Percentiles rank a stretch among this genome's conserved stretches.
phyloP scores from a whole-genome alignment of 2,113 vertebrate species.

The Onychostruthus taczanowskii region DNA sequence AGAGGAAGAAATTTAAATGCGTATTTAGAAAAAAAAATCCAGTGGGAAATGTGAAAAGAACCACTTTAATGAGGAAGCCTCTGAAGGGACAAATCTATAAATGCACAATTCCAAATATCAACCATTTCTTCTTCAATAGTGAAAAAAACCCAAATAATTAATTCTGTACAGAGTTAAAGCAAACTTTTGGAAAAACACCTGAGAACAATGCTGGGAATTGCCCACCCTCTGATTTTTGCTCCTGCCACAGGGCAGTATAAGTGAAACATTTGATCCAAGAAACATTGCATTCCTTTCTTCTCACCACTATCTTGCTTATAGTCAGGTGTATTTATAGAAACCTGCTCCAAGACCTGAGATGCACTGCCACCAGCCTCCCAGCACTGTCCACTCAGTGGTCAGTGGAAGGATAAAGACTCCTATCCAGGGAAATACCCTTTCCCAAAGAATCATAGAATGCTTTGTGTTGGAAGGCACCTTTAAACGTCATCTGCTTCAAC shows the following conservation, averaged over 20 bases:
- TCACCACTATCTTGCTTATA: background rate
- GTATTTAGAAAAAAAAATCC: background rate
- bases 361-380: background rate
- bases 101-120: background rate
- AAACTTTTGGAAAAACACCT: background rate
- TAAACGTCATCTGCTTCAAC: background rate
- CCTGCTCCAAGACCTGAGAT: background rate
- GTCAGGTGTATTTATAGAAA: background rate
- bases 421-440: background rate
- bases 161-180: background rate
- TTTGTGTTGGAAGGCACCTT: background rate
- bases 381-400: background rate
- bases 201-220: background rate
- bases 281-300: background rate
- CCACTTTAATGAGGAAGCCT: background rate
- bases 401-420: background rate
- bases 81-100: background rate
- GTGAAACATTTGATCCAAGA: background rate
- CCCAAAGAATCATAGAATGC: background rate
- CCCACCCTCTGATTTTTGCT: background rate
- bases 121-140: background rate
- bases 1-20: background rate
- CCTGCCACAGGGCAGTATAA: background rate
- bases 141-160: background rate
- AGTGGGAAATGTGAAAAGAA: background rate